phyloP scores from a whole-genome alignment of 2,888 invertebrate genomes.

The Pachydiplax longipennis region DNA sequence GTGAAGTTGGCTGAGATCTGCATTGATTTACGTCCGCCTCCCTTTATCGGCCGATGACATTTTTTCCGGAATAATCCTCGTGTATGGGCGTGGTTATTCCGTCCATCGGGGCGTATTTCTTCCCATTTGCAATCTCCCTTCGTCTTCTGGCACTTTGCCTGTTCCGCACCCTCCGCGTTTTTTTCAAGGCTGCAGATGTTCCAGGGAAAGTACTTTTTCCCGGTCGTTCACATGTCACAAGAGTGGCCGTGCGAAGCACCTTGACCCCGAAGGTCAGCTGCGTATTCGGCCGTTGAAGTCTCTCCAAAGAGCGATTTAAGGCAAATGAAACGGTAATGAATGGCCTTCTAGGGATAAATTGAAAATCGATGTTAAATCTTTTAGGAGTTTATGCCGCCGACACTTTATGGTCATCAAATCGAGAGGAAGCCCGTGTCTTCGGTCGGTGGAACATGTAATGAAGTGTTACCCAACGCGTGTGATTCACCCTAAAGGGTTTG shows the following conservation, averaged over 20 bases:
- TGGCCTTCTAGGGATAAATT: not conserved
- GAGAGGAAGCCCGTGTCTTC: too few species aligned
- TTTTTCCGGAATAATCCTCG: not conserved
- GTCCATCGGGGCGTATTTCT: not conserved
- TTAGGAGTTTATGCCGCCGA: not conserved
- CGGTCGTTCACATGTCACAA: slow-evolving; percentile 19
- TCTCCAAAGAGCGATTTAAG: not conserved
- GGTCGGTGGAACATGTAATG: too few species aligned
- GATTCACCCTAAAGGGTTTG: too few species aligned
- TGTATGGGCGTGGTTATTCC: slow-evolving; percentile 17
- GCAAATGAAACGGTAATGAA: not conserved
- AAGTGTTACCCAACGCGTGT: too few species aligned
- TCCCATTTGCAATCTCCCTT: not conserved
- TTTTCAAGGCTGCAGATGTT: slow-evolving; percentile 19
- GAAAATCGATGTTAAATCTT: not conserved
- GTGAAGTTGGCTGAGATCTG: too few species aligned
- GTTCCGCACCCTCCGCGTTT: slow-evolving; percentile 22
- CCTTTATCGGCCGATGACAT: not conserved
- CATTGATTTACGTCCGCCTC: too few species aligned
- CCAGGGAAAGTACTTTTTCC: not conserved
- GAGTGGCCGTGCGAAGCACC: not conserved
- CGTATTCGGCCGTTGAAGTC: not conserved
- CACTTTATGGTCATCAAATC: too few species aligned
- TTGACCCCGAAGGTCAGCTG: not conserved
- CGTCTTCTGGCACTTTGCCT: slow-evolving; percentile 17